phyloP scores from a whole-genome alignment of 2,888 invertebrate species.

The Drosophila aldrichi region DNA sequence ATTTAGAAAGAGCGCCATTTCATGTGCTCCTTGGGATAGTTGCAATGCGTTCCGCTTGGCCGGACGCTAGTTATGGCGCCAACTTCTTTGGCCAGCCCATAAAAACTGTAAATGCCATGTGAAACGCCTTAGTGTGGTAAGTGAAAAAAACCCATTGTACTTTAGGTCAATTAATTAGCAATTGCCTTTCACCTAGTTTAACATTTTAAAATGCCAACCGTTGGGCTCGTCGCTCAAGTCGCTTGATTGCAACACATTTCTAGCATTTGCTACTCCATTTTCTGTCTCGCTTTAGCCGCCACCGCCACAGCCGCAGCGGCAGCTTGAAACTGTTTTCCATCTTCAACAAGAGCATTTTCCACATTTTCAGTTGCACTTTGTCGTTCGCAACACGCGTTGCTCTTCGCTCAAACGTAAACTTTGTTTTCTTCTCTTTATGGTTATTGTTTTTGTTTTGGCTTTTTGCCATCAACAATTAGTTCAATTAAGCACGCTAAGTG shows the following conservation, averaged over 20 bases:
- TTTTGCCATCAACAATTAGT: conserved; percentile 13
- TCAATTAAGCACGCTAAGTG: conserved; percentile 28
- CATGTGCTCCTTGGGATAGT: conserved; percentile 14
- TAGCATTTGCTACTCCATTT: conserved; percentile 58
- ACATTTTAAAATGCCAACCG: conserved; percentile 73
- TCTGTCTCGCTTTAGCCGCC: conserved; percentile 49
- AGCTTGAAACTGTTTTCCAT: conserved; percentile 47
- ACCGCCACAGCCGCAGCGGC: neutral
- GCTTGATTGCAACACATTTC: conserved; percentile 58
- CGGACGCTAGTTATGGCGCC: conserved; percentile 38
- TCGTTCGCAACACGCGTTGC: conserved; percentile 65
- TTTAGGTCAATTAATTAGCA: conserved; percentile 57
- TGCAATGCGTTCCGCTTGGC: conserved; percentile 57
- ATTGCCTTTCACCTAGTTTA: conserved; percentile 72
- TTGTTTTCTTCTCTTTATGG: neutral
- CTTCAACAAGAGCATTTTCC: conserved; percentile 66
- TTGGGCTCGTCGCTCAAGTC: conserved; percentile 36
- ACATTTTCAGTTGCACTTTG: conserved; percentile 75
- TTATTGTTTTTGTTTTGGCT: conserved; percentile 10
- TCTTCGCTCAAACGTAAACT: conserved; percentile 20
- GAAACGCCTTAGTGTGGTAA: conserved; percentile 54
- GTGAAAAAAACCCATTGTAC: conserved; percentile 47
- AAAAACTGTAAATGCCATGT: conserved; percentile 59
- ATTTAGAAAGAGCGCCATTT: conserved; percentile 5
- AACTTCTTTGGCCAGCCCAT: conserved; percentile 46